Evolutionary conservation across 2,888 invertebrate species (phyloP).

Genomic region (Lasioglossum malachurum): DNA sequence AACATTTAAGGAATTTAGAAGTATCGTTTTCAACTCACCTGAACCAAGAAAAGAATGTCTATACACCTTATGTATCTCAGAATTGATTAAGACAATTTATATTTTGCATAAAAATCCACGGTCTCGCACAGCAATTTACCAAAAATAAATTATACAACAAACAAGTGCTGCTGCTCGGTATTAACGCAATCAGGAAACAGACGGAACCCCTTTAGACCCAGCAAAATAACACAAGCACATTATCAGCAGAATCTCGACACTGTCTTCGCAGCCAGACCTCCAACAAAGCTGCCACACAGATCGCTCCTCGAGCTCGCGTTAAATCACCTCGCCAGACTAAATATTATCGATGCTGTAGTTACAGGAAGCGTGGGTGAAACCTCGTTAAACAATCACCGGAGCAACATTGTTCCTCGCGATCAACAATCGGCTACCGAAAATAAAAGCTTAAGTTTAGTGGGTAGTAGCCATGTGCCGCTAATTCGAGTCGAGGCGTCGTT

Average conservation of each 20-base stretch:
- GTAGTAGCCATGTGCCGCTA: conserved; percentile 42
- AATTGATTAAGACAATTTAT: too few relatives aligned
- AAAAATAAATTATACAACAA: too few relatives aligned
- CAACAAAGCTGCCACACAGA: neutral
- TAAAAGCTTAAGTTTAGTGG: neutral
- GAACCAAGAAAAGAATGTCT: too few relatives aligned
- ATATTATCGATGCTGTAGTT: neutral
- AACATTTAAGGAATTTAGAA: too few relatives aligned
- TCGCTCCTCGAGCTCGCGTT: neutral
- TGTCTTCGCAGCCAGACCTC: neutral
- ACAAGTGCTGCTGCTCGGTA: too few relatives aligned
- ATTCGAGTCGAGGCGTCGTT: conserved; percentile 45
- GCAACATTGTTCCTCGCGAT: neutral
- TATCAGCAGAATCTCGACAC: neutral
- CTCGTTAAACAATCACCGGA: neutral
- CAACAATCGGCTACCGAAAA: conserved; percentile 18
- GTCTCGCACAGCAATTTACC: too few relatives aligned
- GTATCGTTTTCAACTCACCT: too few relatives aligned
- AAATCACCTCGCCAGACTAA: neutral
- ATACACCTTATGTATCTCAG: too few relatives aligned
- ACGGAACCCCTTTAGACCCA: neutral
- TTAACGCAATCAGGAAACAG: too few relatives aligned
- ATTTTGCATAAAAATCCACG: too few relatives aligned
- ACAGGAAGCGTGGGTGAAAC: neutral
- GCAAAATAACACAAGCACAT: neutral